Evolutionary conservation across 35 echinoderm and acorn worm genomes (phyloP).

Genomic region (Apostichopus japonicus): DNA sequence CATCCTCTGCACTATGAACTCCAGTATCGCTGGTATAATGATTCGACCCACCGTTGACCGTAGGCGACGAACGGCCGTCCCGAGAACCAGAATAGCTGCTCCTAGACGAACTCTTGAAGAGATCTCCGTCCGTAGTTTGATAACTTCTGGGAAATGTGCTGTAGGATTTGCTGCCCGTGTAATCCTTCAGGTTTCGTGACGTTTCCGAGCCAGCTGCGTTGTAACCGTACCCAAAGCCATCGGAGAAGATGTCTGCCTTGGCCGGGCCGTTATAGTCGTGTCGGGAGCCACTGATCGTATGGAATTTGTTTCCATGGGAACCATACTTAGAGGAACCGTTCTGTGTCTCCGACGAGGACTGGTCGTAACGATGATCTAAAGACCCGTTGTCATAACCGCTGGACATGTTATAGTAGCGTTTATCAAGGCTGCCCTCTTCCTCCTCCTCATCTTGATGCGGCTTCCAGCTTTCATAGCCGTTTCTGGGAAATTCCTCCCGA

Average conservation of each 20-base stretch:
- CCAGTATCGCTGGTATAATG: constrained; percentile 16
- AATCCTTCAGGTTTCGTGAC: background rate
- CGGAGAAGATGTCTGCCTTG: background rate
- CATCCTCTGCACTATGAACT: background rate
- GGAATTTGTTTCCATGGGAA: background rate
- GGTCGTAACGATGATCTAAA: constrained; percentile 6
- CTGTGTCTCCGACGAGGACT: constrained; percentile 26
- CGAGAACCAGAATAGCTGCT: background rate
- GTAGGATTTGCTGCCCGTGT: constrained; percentile 9
- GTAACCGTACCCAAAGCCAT: constrained; percentile 23
- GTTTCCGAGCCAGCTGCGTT: background rate
- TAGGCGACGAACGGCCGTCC: constrained; percentile 9
- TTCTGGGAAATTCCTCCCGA: background rate
- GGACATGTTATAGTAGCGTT: background rate
- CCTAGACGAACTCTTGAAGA: background rate
- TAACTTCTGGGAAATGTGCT: background rate
- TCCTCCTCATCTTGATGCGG: background rate
- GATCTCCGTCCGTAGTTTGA: background rate
- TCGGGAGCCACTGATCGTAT: background rate
- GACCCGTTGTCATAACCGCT: background rate
- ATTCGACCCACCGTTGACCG: background rate
- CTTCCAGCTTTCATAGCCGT: background rate
- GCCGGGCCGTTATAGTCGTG: background rate
- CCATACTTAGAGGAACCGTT: constrained; percentile 6
- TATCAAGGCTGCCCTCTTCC: background rate